Conservation (phyloP, 2,113 vertebrate genomes). For the Anarhynchus alexandrinus region DNA sequence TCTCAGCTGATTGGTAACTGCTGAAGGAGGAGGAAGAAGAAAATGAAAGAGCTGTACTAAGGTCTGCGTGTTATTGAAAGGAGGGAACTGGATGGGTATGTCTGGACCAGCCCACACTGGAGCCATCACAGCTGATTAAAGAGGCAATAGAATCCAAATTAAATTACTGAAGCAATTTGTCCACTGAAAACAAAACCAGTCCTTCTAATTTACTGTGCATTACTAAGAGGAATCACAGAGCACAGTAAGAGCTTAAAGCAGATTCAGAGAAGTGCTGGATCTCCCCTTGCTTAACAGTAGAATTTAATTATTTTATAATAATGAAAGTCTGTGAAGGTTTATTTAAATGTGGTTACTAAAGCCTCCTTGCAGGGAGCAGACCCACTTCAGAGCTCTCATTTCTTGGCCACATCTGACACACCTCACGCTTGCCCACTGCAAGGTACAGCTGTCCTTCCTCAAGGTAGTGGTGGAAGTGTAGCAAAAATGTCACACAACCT, state of each 20-base stretch:
- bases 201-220: slow-evolving; percentile 58
- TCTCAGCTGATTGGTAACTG: slow-evolving; percentile 37
- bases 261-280: slow-evolving; percentile 35
- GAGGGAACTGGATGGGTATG: slow-evolving; percentile 3
- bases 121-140: slow-evolving; percentile 54
- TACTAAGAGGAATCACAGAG: slow-evolving; percentile 29
- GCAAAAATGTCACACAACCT: neutral
- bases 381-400: neutral
- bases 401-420: neutral
- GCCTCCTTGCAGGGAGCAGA: neutral
- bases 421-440: neutral
- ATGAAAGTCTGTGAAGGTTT: neutral
- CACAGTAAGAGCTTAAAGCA: slow-evolving; percentile 31
- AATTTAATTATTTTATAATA: slow-evolving; percentile 48
- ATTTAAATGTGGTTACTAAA: neutral
- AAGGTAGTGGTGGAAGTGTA: neutral
- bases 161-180: slow-evolving; percentile 57
- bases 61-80: slow-evolving; percentile 3
- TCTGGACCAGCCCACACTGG: slow-evolving; percentile 40
- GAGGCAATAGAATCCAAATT: slow-evolving; percentile 59
- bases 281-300: neutral
- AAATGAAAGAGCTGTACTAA: slow-evolving; percentile 26
- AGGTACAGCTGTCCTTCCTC: neutral
- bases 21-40: slow-evolving; percentile 36
- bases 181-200: slow-evolving; percentile 40